phyloP scores from a whole-genome alignment of 2,113 vertebrate species.

The Laterallus jamaicensis region DNA sequence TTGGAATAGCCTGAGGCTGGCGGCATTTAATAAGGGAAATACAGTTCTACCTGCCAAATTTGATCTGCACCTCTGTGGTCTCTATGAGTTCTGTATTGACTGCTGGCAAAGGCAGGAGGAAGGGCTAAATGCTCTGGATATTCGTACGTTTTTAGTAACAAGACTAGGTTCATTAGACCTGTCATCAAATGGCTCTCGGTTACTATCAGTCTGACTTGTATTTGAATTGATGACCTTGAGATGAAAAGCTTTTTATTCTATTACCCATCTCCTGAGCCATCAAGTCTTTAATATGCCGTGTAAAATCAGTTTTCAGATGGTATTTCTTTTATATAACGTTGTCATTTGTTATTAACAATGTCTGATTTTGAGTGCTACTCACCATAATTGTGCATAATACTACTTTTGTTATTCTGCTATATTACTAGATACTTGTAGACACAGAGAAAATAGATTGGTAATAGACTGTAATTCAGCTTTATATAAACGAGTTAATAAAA shows the following conservation, averaged over 20 bases:
- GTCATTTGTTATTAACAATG: conserved; percentile 53
- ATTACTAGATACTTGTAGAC: neutral
- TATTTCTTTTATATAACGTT: conserved; percentile 35
- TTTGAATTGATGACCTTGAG: conserved; percentile 72
- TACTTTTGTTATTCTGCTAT: neutral
- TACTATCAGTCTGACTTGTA: conserved; percentile 25
- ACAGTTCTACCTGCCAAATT: neutral
- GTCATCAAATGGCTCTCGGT: conserved; percentile 38
- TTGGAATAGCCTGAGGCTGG: neutral
- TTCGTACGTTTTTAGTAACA: conserved; percentile 12
- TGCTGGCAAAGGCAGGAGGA: neutral
- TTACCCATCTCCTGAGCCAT: conserved; percentile 63
- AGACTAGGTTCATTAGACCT: conserved; percentile 23
- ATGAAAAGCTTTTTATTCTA: conserved; percentile 62
- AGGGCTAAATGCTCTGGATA: neutral
- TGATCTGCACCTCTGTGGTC: neutral
- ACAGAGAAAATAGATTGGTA: conserved; percentile 7
- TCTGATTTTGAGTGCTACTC: conserved; percentile 28
- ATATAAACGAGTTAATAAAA: conserved; percentile 31
- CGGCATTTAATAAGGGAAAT: fast-evolving
- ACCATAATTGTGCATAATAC: conserved; percentile 19
- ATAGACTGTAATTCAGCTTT: neutral
- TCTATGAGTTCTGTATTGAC: neutral
- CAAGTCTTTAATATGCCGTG: conserved; percentile 56
- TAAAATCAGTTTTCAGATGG: conserved; percentile 64